A percentile compares a stretch with the other conserved stretches of the same genome.
phyloP scores from a whole-genome alignment of 1,140 invertebrate genomes.

The Lutraria rhynchaena region DNA sequence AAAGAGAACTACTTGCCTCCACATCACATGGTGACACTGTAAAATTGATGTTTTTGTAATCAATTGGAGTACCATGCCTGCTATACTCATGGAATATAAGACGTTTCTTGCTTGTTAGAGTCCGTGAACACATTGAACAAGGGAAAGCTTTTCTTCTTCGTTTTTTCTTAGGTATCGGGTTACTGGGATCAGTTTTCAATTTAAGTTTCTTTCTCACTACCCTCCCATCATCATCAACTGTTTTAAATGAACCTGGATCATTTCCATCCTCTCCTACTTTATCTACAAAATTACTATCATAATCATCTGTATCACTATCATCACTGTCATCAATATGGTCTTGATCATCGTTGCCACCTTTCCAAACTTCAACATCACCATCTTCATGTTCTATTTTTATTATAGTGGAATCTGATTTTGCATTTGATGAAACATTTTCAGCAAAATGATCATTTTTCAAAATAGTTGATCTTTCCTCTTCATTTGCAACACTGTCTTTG shows the following conservation, averaged over 20 bases:
- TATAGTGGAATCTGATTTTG: too few species aligned
- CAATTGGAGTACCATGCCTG: constrained; percentile 54
- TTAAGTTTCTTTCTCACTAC: constrained; percentile 6
- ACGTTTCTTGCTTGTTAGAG: constrained; percentile 42
- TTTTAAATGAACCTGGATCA: not conserved
- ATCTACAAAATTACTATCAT: constrained; percentile 33
- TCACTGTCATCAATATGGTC: constrained; percentile 15
- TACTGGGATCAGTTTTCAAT: constrained; percentile 2
- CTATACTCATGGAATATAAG: constrained; percentile 55
- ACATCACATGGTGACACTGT: constrained; percentile 25
- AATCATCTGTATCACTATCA: constrained; percentile 31
- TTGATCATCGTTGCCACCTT: constrained; percentile 27
- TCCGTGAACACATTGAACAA: constrained; percentile 35
- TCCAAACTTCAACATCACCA: constrained; percentile 6
- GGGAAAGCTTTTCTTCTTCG: constrained; percentile 39
- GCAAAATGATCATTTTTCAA: too few species aligned
- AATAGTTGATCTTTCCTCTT: not conserved
- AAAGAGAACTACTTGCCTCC: constrained; percentile 35
- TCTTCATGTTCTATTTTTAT: constrained; percentile 18
- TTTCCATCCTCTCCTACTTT: not conserved
- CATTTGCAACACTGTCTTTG: not conserved
- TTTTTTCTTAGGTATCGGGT: constrained; percentile 4
- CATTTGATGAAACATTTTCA: too few species aligned
- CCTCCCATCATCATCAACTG: constrained; percentile 2
- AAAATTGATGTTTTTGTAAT: constrained; percentile 35